Percentiles rank a stretch among this genome's conserved stretches.
Evolutionary conservation across 2,797 vertebrate species (phyloP).

Genomic region (Peromyscus nudipes): DNA sequence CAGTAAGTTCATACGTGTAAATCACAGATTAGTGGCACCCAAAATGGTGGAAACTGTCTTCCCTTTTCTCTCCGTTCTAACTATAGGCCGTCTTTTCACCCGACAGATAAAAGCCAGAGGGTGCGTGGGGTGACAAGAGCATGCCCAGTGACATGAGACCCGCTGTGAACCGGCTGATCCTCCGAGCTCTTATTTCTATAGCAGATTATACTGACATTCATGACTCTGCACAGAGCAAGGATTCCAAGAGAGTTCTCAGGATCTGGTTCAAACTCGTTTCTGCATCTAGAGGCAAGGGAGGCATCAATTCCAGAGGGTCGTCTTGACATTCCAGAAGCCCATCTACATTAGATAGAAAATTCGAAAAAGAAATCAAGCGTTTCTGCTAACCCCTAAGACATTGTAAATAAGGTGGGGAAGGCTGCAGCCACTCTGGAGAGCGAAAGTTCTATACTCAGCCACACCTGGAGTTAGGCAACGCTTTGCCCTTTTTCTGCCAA

Average conservation of each 20-base stretch:
- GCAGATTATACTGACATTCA: not conserved
- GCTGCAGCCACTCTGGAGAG: not conserved
- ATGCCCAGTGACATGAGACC: not conserved
- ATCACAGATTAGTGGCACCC: not conserved
- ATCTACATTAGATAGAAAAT: not conserved
- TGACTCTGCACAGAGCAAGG: not conserved
- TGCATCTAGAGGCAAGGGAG: not conserved
- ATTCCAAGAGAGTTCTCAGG: not conserved
- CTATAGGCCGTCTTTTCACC: not conserved
- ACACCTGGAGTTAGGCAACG: not conserved
- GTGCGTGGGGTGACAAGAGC: not conserved
- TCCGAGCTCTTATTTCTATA: not conserved
- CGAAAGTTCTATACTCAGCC: not conserved
- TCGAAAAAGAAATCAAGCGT: not conserved
- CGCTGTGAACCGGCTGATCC: not conserved
- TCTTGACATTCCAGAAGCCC: not conserved
- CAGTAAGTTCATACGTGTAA: not conserved
- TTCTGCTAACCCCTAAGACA: not conserved
- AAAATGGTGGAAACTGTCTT: not conserved
- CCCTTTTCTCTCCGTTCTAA: not conserved
- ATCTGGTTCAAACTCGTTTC: not conserved
- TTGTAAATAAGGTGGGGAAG: not conserved
- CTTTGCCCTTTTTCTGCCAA: not conserved
- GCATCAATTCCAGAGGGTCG: not conserved
- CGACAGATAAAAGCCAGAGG: not conserved